Conservation (phyloP, 2,113 vertebrate genomes). For the Pleuronectes platessa region DNA sequence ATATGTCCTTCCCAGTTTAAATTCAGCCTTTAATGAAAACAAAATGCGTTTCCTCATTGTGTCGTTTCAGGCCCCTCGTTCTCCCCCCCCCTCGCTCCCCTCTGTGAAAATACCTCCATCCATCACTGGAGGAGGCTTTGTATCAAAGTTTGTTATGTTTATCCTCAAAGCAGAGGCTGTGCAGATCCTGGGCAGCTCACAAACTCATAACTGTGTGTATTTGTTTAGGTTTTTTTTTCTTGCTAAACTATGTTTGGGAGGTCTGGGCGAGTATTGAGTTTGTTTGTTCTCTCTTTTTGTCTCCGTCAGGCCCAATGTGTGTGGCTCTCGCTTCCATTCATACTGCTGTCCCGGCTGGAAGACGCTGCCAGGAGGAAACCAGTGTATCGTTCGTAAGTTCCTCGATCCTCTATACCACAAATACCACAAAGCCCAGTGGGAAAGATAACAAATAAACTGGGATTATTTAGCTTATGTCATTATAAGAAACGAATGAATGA, state of each 20-base stretch:
- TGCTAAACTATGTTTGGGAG: slow-evolving; percentile 47
- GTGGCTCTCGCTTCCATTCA: slow-evolving; percentile 97
- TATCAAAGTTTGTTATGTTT: slow-evolving; percentile 61
- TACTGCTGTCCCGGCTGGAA: slow-evolving; percentile 99
- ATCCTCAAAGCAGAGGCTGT: slow-evolving; percentile 42
- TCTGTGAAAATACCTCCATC: slow-evolving; percentile 47
- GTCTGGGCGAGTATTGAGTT: slow-evolving; percentile 37
- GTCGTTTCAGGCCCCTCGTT: background rate
- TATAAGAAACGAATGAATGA: background rate
- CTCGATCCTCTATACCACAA: background rate
- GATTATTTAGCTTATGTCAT: background rate
- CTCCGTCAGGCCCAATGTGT: slow-evolving; percentile 92
- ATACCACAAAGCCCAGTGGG: background rate
- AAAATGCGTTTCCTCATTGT: slow-evolving; percentile 44
- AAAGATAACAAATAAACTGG: background rate
- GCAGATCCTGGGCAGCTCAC: slow-evolving; percentile 29
- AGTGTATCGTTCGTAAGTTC: slow-evolving; percentile 99
- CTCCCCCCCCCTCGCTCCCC: background rate
- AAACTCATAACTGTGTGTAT: slow-evolving; percentile 55
- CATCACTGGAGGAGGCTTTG: slow-evolving; percentile 43
- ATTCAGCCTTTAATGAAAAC: slow-evolving; percentile 58
- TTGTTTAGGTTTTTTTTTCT: slow-evolving; percentile 41
- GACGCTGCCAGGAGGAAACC: slow-evolving; percentile 96
- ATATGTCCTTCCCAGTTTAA: slow-evolving; percentile 50
- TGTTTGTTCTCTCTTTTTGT: slow-evolving; percentile 57